Evolutionary conservation across 2,888 invertebrate genomes (phyloP), one percentile per base, ranked within the genome.

Genomic region (Amorpha juglandis): DNA sequence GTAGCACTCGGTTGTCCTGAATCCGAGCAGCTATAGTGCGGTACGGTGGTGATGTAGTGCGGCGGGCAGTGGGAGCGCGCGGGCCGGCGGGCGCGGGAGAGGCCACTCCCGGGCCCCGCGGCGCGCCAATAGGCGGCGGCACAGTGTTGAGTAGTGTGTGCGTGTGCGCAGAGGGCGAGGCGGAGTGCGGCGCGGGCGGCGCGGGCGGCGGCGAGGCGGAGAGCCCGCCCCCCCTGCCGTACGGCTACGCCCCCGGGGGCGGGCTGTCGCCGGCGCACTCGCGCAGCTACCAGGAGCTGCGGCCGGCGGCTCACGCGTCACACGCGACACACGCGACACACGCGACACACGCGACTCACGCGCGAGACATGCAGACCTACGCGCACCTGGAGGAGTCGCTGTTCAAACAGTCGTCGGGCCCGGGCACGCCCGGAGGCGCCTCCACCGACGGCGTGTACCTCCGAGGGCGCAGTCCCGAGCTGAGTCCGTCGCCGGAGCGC

Each of bases 201-300:
- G 89, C 90, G 79, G 77, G 76, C 72, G 78, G 77, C 66, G 79
- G 79, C 76, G 80, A 75, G 74, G 84, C 80, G 80, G 86, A 84
- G 80, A 87, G 89, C 83, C 88, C 90, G 84, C 88, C 89, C 84
- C 87, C 86, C 82, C 83, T 78, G 80, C 80, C 82, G 81, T 82
- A 79, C 82, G 88, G 88, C 80, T 87, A 85, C 89, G 89, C 90
- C 89, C 87, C 80, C 82, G 67, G 66, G 67, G 68, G 78, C 80
- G 77, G 80, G 77, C 77, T 81, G 81, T 86, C 89, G 82, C 88
- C 90, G 85, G 81, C 87, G 81, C 87, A 79, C 84, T 82, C 89
- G 85, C 90, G 89, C 88, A 86, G 90, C 90, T 91, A 91, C 90
- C 90, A 91, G 87, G 91, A 91, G 90, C 87, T 91, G 82, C 87